Conservation (phyloP, 2,888 invertebrate species). For the Phalera bucephala region DNA sequence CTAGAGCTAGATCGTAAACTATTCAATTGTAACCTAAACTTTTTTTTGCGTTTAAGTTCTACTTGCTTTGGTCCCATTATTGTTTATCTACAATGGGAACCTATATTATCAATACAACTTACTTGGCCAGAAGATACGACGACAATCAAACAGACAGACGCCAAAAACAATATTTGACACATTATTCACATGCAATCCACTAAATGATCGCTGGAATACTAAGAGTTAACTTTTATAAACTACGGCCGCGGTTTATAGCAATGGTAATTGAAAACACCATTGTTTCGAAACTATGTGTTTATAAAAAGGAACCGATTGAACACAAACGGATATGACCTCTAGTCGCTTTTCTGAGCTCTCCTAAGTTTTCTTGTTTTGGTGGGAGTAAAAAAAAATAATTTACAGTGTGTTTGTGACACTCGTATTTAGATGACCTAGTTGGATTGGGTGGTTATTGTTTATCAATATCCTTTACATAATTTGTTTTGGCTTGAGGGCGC, state of each 20-base stretch:
- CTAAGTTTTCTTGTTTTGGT: not conserved
- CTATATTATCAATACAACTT: slow-evolving; percentile 8
- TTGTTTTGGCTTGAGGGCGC: no score
- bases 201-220: slow-evolving; percentile 10
- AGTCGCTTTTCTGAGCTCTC: slow-evolving; percentile 10
- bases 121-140: slow-evolving; percentile 14
- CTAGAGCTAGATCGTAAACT: no score
- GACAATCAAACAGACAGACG: slow-evolving; percentile 16
- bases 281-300: slow-evolving; percentile 34
- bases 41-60: no score
- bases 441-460: not conserved
- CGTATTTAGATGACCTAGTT: not conserved
- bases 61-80: no score
- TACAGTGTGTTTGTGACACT: not conserved
- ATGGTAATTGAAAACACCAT: slow-evolving; percentile 46
- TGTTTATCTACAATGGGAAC: no score
- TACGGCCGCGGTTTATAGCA: slow-evolving; percentile 16
- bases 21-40: no score
- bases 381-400: not conserved
- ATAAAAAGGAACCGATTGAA: slow-evolving; percentile 17
- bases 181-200: slow-evolving; percentile 22
- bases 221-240: slow-evolving; percentile 46
- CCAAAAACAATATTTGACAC: slow-evolving; percentile 18
- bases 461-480: no score
- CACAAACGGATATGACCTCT: slow-evolving; percentile 14